Base-by-base conservation (phyloP, 2,888 invertebrate species). In the Nemoura dubitans region DNA sequence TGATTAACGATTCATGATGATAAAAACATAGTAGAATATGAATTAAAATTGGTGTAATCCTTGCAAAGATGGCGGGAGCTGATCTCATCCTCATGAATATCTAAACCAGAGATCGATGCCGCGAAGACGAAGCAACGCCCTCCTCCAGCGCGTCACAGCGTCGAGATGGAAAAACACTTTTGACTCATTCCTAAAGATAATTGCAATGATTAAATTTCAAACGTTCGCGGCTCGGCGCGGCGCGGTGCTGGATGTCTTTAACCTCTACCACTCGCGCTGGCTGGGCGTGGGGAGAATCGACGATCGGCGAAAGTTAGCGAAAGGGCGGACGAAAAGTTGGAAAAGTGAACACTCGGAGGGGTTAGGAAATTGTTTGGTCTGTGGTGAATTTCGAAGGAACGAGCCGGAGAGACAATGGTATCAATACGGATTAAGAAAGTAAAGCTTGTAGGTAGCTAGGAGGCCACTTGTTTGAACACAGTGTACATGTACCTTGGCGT, bases 181-280 rank as follows among this genome's bases (percentile, higher is more conserved):
- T 76, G 16, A 28, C 84, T 84, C 84, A 21, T 7, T 1, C 6
- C 26, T 81, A 81, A 5, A 28, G 76, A 84, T 84, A 84, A 84
- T 84, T 84, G 84, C 43, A 25, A 84, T 84, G 84, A 84, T 84
- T 84, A 84, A 84, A 84, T 84, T 84, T 84, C 28, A 83, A 43
- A 25, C 26, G 26, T 27, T 43, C 83, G 83, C 59, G 80, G 21
- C 5, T 26, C 27, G 5, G n/a, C n/a, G n/a, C n/a, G n/a, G n/a
- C 83, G 14, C 43, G n/a, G 26, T 26, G 14, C 25, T 29, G 82
- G 5, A 80, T 27, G 27, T n/a, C 80, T 27, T 80, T 16, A 14
- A 26, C 27, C 26, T 76, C 21, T 6, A 26, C 0, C 78, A n/a
- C 78, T 78, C 28, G 0, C 81, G 1, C 28, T 21, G 81, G 26